Conservation (phyloP, 2,113 vertebrate genomes). For the Cephalopholis sonnerati region DNA sequence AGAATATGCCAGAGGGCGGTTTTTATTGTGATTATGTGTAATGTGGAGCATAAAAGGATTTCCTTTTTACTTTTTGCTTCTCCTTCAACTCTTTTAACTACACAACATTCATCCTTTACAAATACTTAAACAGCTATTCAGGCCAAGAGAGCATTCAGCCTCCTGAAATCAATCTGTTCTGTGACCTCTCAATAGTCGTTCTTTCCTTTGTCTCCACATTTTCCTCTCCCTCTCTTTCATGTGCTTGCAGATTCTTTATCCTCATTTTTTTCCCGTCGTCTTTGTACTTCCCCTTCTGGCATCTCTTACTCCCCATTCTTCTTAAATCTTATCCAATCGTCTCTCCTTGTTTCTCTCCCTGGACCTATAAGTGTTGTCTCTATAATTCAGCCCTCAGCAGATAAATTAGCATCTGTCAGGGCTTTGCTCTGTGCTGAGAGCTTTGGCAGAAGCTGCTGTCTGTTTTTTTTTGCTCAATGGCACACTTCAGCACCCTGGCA, state of each 20-base stretch:
- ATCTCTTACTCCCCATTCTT: slow-evolving; percentile 20
- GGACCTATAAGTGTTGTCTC: slow-evolving; percentile 46
- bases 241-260: not conserved
- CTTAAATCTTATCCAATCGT: slow-evolving; percentile 49
- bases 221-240: not conserved
- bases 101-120: slow-evolving; percentile 12
- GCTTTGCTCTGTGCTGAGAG: slow-evolving; percentile 48
- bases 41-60: not conserved
- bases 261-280: not conserved
- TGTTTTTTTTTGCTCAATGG: slow-evolving; percentile 44
- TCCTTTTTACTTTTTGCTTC: not conserved
- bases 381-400: slow-evolving; percentile 67
- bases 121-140: slow-evolving; percentile 10
- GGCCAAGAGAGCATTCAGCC: not conserved
- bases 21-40: slow-evolving; percentile 4
- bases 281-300: slow-evolving; percentile 4
- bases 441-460: slow-evolving; percentile 51
- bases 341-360: slow-evolving; percentile 31
- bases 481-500: slow-evolving; percentile 65
- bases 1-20: not conserved
- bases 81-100: not conserved
- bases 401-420: slow-evolving; percentile 73
- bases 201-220: too few relatives aligned
- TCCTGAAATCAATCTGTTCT: not conserved
- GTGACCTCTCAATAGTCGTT: slow-evolving; percentile 18